These are phyloP conservation scores for Peromyscus melanophrys DNA, from an alignment of 2,797 vertebrate species.

Conservation along the genomic window DNA sequence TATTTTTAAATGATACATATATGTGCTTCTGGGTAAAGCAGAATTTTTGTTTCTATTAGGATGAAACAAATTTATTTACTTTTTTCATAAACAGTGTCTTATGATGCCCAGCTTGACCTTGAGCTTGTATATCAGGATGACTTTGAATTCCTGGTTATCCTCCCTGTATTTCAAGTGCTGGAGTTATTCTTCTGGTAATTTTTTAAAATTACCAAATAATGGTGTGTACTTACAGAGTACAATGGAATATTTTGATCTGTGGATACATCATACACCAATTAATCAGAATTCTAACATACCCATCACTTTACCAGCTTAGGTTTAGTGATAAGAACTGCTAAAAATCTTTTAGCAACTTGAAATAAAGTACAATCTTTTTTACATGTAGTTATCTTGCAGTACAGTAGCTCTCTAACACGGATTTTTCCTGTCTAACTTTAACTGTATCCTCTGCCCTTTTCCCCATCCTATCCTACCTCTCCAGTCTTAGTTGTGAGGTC, in stretches of 20 bases:
- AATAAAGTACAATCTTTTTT: background rate
- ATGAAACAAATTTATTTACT: background rate
- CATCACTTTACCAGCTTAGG: background rate
- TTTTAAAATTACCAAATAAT: background rate
- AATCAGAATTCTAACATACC: background rate
- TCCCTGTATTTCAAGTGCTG: background rate
- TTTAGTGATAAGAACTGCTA: background rate
- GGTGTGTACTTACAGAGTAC: background rate
- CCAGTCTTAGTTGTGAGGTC: background rate
- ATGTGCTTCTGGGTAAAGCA: background rate
- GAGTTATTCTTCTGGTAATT: background rate
- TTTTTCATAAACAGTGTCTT: background rate
- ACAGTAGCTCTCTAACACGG: background rate
- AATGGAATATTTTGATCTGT: background rate
- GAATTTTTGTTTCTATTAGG: background rate
- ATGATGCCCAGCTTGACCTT: background rate
- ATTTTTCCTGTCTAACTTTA: background rate
- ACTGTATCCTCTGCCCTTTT: background rate
- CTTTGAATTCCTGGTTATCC: background rate
- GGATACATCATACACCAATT: background rate
- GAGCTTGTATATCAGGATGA: background rate
- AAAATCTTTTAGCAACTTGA: background rate
- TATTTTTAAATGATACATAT: background rate
- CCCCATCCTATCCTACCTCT: background rate
- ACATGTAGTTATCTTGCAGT: background rate